Conservation (phyloP, 2,797 vertebrate genomes). For the Catamblyrhynchus diadema region DNA sequence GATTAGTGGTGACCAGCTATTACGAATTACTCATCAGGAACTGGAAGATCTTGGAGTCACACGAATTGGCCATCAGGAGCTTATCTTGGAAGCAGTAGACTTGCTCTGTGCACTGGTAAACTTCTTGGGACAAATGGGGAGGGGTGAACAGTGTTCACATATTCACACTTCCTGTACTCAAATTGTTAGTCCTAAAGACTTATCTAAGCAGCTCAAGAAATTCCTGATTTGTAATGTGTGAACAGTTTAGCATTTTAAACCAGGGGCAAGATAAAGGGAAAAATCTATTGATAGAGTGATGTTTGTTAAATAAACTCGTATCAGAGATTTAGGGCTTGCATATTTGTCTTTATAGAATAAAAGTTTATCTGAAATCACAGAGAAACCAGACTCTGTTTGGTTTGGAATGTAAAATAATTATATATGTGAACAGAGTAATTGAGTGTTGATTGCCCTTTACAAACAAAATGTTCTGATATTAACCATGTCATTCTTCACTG, state of each 20-base stretch:
- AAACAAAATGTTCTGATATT: slow-evolving; percentile 12
- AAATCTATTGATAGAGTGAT: not conserved
- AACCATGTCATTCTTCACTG: slow-evolving; percentile 22
- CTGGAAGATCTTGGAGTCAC: slow-evolving; percentile 95
- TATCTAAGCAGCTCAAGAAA: not conserved
- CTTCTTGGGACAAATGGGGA: not conserved
- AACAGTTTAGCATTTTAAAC: not conserved
- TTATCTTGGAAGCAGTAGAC: slow-evolving; percentile 96
- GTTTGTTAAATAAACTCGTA: not conserved
- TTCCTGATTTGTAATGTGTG: not conserved
- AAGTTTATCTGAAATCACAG: not conserved
- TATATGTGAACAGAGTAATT: not conserved
- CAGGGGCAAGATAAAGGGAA: not conserved
- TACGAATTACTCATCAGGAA: slow-evolving; percentile 95
- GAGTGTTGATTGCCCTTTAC: not conserved
- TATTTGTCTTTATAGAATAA: not conserved
- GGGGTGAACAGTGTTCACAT: not conserved
- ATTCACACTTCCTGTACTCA: not conserved
- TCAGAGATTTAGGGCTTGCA: not conserved
- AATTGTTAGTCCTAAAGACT: not conserved
- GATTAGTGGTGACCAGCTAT: slow-evolving; percentile 91
- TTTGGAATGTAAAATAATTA: not conserved
- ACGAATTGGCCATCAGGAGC: slow-evolving; percentile 95
- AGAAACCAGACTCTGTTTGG: not conserved
- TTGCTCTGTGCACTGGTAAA: slow-evolving; percentile 95